These are phyloP conservation scores for Paramisgurnus dabryanus DNA, from an alignment of 2,113 vertebrate species.

Conservation along the genomic window DNA sequence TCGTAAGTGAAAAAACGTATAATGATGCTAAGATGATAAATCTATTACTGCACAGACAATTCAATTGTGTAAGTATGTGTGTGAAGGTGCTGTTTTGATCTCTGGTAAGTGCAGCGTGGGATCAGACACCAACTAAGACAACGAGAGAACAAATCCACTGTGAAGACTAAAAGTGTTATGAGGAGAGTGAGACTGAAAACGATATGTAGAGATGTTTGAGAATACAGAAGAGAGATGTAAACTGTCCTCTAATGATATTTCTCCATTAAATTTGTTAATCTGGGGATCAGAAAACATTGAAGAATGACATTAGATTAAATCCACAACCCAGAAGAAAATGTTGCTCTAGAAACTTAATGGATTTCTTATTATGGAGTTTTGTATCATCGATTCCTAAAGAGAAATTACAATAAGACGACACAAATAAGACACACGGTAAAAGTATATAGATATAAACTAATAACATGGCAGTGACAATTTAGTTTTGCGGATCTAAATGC, in stretches of 20 bases:
- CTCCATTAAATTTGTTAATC: background rate
- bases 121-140: background rate
- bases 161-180: slow-evolving; percentile 9
- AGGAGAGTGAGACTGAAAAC: background rate
- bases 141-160: background rate
- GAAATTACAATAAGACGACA: background rate
- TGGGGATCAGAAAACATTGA: background rate
- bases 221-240: background rate
- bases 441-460: background rate
- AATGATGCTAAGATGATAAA: too few relatives aligned
- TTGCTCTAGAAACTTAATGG: too few relatives aligned
- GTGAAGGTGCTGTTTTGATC: background rate
- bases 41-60: background rate
- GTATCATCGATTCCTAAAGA: background rate
- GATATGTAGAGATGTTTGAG: background rate
- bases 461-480: background rate
- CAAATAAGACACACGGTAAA: background rate
- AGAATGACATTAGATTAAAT: background rate
- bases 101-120: background rate
- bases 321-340: too few relatives aligned
- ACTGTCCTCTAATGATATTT: background rate
- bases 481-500: too few relatives aligned
- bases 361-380: too few relatives aligned
- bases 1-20: too few relatives aligned
- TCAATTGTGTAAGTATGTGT: background rate